A percentile compares a stretch with the other conserved stretches of the same genome.
Evolutionary conservation across 2,888 invertebrate species (phyloP).

Genomic region (Liopterus haemorrhoidalis): DNA sequence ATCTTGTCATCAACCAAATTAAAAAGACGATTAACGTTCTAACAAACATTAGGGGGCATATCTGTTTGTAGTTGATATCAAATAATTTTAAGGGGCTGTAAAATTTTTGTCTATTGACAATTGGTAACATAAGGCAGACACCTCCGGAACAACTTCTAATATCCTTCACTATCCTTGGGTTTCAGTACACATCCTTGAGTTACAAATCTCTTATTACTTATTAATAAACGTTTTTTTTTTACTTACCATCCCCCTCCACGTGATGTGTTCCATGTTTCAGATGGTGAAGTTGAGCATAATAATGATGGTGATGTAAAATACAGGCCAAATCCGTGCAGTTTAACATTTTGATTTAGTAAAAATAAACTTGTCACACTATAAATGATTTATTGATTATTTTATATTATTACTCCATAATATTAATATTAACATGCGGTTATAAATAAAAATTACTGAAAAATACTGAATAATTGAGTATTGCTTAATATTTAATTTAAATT

Average conservation of each 20-base stretch:
- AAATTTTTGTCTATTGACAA: no score
- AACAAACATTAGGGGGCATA: no score
- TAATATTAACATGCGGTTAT: neutral
- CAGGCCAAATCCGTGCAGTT: slow-evolving; percentile 74
- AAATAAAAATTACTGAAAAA: neutral
- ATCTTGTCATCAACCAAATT: no score
- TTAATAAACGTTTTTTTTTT: no score
- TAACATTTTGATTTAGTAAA: slow-evolving; percentile 52
- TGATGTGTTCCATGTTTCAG: slow-evolving; percentile 57
- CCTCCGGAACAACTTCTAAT: no score
- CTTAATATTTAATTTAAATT: neutral
- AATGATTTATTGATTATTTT: neutral
- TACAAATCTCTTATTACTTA: no score
- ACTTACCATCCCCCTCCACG: slow-evolving; percentile 59
- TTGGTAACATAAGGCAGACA: no score
- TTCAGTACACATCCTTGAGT: no score
- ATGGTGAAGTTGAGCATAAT: slow-evolving; percentile 67
- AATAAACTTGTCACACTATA: slow-evolving; percentile 2
- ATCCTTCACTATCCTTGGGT: no score
- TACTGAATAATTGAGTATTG: neutral
- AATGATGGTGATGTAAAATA: slow-evolving; percentile 69
- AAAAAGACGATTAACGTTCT: no score
- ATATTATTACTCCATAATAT: neutral
- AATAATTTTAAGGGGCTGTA: no score
- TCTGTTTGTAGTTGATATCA: no score